Conservation (phyloP, 2,113 vertebrate species). For the Arothron firmamentum region DNA sequence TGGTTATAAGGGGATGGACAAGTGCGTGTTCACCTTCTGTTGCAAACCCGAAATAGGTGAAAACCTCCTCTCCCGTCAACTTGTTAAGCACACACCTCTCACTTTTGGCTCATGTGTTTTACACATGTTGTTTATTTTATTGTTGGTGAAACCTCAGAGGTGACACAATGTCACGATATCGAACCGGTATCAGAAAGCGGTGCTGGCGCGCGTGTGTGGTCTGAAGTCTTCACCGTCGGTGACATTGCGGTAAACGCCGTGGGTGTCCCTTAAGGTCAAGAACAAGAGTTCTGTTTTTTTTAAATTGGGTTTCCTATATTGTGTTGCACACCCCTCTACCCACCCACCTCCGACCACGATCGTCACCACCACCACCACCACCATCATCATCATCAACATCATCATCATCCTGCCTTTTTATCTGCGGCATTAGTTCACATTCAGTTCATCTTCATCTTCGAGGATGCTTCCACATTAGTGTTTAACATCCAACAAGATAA, state of each 20-base stretch:
- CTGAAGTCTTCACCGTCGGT: constrained; percentile 21
- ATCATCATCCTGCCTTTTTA: constrained; percentile 12
- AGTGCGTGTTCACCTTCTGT: constrained; percentile 40
- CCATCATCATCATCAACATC: background rate
- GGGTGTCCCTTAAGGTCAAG: constrained; percentile 64
- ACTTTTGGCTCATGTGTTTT: background rate
- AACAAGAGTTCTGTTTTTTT: constrained; percentile 54
- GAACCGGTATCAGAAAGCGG: constrained; percentile 34
- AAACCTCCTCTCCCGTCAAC: constrained; percentile 15
- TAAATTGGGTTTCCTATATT: constrained; percentile 36
- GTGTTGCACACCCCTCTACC: background rate
- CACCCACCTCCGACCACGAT: background rate
- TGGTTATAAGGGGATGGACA: constrained; percentile 47
- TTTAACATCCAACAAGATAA: constrained; percentile 60
- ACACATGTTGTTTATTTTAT: background rate
- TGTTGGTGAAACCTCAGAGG: constrained; percentile 41
- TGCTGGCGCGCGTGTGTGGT: constrained; percentile 32
- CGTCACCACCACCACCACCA: background rate
- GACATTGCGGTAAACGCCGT: constrained; percentile 69
- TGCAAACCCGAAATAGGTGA: constrained; percentile 12
- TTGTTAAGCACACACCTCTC: constrained; percentile 7
- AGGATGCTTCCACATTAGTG: constrained; percentile 54
- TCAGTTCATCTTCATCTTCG: constrained; percentile 60
- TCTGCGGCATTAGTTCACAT: constrained; percentile 62
- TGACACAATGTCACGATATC: constrained; percentile 52